A percentile compares a stretch with the other conserved stretches of the same genome.
phyloP scores from a whole-genome alignment of 2,797 vertebrate species.

The Sebastes taczanowskii region DNA sequence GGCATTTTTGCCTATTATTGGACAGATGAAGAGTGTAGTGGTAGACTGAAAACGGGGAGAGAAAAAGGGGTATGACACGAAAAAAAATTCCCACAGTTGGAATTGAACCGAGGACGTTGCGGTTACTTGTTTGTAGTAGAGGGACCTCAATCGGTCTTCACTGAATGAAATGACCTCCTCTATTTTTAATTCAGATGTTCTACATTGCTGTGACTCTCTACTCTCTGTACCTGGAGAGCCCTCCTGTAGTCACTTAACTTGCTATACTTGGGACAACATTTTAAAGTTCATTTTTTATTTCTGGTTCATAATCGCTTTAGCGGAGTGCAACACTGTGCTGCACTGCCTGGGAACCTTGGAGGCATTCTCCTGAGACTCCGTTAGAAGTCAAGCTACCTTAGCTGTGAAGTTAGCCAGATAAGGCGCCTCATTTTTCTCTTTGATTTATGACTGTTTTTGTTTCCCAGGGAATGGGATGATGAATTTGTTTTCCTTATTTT shows the following conservation, averaged over 20 bases:
- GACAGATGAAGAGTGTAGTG: neutral
- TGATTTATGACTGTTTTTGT: constrained; percentile 84
- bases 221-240: constrained; percentile 24
- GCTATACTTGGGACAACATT: constrained; percentile 49
- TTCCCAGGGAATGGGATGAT: constrained; percentile 75
- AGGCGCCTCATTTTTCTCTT: constrained; percentile 80
- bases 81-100: neutral
- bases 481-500: constrained; percentile 76
- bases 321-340: constrained; percentile 41
- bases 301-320: constrained; percentile 61
- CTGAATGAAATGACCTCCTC: constrained; percentile 12
- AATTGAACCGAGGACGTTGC: neutral
- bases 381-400: constrained; percentile 81
- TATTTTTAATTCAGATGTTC: constrained; percentile 42
- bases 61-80: too few species aligned
- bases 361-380: constrained; percentile 71
- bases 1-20: neutral
- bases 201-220: constrained; percentile 30
- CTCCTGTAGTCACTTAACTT: constrained; percentile 50
- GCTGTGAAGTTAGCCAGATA: constrained; percentile 83
- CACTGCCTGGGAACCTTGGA: constrained; percentile 69
- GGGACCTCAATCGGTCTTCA: neutral
- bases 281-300: constrained; percentile 74
- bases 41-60: neutral
- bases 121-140: neutral